These are phyloP conservation scores for Lissonota sp. DNA, from an alignment of 2,888 invertebrate species.

Conservation along the genomic window DNA sequence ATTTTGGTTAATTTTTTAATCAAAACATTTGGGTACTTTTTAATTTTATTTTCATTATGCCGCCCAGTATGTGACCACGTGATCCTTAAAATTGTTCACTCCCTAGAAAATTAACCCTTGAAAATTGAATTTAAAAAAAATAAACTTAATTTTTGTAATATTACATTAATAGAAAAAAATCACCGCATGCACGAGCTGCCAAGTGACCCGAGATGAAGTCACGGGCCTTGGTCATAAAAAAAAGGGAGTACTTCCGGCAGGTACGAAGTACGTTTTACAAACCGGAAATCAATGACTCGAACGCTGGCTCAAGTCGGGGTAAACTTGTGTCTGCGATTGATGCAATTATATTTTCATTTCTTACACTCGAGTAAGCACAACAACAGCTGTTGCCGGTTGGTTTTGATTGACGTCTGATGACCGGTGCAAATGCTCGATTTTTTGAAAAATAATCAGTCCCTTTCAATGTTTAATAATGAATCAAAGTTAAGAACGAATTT, in stretches of 20 bases:
- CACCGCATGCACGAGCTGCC: constrained; percentile 16
- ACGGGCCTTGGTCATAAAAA: constrained; percentile 38
- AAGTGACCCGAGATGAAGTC: constrained; percentile 55
- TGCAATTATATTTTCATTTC: constrained; percentile 58
- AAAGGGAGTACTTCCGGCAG: constrained; percentile 54
- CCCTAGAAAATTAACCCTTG: no score
- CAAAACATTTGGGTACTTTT: background rate
- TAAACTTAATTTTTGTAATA: constrained; percentile 41
- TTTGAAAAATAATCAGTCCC: background rate
- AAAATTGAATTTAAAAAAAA: no score
- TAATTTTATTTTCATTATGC: background rate
- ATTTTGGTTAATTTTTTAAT: background rate
- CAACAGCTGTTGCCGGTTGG: constrained; percentile 50
- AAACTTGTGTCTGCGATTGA: constrained; percentile 34
- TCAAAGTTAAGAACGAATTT: background rate
- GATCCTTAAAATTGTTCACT: no score
- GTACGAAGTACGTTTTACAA: constrained; percentile 13
- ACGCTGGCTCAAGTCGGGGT: background rate
- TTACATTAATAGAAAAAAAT: constrained; percentile 49
- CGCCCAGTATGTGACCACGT: no score
- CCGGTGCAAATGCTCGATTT: background rate
- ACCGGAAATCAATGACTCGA: constrained; percentile 60
- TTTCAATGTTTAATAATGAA: background rate
- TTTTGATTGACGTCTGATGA: constrained; percentile 55
- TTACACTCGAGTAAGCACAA: constrained; percentile 46